A percentile compares a stretch with the other conserved stretches of the same genome.
phyloP scores from a whole-genome alignment of 2,797 vertebrate genomes.

The Poecilia velifera region DNA sequence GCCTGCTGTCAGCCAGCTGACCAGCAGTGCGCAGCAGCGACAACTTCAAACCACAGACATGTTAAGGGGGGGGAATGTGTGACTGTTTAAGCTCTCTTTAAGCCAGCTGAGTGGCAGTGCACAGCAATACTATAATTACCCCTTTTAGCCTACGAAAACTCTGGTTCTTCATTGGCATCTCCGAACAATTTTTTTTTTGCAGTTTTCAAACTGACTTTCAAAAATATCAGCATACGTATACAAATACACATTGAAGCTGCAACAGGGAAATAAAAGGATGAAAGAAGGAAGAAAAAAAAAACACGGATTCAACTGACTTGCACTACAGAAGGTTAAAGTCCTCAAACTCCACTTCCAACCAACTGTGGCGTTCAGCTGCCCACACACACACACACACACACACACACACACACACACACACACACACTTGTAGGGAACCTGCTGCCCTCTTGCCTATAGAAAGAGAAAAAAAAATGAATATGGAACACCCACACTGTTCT shows the following conservation, averaged over 20 bases:
- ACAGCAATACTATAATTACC: background rate
- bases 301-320: background rate
- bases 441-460: slow-evolving; percentile 56
- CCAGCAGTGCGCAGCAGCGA: background rate
- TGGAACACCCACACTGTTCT: slow-evolving; percentile 64
- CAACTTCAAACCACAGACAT: too few species aligned
- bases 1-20: background rate
- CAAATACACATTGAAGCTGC: background rate
- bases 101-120: background rate
- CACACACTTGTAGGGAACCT: slow-evolving; percentile 51
- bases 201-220: background rate
- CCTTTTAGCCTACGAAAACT: background rate
- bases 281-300: background rate
- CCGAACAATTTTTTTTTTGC: background rate
- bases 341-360: slow-evolving; percentile 23
- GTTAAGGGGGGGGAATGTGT: too few species aligned
- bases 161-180: background rate
- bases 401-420: slow-evolving; percentile 44
- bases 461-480: slow-evolving; percentile 53
- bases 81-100: background rate
- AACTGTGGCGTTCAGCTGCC: slow-evolving; percentile 29
- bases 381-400: slow-evolving; percentile 30
- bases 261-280: background rate
- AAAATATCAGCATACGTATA: too few species aligned
- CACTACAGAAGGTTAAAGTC: background rate